A percentile compares a stretch with the other conserved stretches of the same genome.
These are phyloP conservation scores for Aporrectodea caliginosa DNA, from an alignment of 1,140 invertebrate species.

Conservation along the genomic window DNA sequence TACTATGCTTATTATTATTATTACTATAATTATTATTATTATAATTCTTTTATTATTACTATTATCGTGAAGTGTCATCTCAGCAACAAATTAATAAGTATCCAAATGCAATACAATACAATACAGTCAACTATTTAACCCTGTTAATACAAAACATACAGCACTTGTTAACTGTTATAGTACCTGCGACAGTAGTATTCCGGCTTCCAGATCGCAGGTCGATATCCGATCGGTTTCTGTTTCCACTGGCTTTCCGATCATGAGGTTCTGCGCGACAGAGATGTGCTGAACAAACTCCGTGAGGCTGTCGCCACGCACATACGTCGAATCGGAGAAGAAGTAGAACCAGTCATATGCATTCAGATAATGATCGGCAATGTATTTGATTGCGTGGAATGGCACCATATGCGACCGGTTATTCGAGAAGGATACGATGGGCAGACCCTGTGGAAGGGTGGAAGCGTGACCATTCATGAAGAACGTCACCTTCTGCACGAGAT, in stretches of 20 bases:
- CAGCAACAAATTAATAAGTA: too few relatives aligned
- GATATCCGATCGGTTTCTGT: not conserved
- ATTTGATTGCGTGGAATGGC: conserved; percentile 68
- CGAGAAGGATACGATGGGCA: conserved; percentile 41
- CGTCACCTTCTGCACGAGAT: conserved; percentile 70
- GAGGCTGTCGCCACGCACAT: conserved; percentile 65
- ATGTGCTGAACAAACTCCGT: conserved; percentile 13
- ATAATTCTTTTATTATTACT: too few relatives aligned
- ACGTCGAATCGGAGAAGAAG: conserved; percentile 71
- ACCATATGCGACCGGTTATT: conserved; percentile 39
- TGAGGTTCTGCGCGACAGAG: conserved; percentile 18
- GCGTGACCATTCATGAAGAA: conserved; percentile 67
- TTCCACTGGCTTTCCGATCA: conserved; percentile 11
- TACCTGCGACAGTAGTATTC: conserved; percentile 31
- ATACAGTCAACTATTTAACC: too few relatives aligned
- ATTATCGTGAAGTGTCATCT: too few relatives aligned
- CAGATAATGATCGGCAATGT: conserved; percentile 77
- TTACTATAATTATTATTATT: too few relatives aligned
- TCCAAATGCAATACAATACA: too few relatives aligned
- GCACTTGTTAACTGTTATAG: too few relatives aligned
- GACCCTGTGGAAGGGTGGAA: conserved; percentile 50
- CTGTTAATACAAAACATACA: too few relatives aligned
- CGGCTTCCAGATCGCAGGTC: conserved; percentile 23
- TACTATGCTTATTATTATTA: too few relatives aligned
- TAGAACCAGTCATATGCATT: conserved; percentile 85